Evolutionary conservation across 2,888 invertebrate genomes (phyloP).

Genomic region (Gonocerus acuteangulatus): DNA sequence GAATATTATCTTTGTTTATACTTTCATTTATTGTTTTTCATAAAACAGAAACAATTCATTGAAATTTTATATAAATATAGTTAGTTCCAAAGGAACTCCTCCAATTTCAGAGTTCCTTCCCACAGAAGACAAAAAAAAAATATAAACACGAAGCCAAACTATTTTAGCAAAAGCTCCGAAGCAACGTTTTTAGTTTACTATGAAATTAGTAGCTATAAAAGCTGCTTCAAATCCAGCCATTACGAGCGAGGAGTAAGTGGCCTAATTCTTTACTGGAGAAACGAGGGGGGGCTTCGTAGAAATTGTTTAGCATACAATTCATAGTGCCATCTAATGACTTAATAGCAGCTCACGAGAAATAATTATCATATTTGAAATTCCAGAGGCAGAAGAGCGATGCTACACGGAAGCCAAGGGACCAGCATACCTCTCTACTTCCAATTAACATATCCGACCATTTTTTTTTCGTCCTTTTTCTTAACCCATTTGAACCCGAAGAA

Average conservation of each 20-base stretch:
- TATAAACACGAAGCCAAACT: too few relatives aligned
- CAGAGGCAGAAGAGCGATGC: conserved; percentile 4
- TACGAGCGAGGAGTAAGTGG: not conserved
- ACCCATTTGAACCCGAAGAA: conserved; percentile 17
- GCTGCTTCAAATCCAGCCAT: not conserved
- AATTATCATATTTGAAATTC: conserved; percentile 30
- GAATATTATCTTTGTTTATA: too few relatives aligned
- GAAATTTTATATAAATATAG: too few relatives aligned
- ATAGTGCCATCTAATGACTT: conserved; percentile 26
- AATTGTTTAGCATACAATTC: conserved; percentile 20
- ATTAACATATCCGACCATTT: conserved; percentile 25
- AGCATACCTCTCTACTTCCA: conserved; percentile 21
- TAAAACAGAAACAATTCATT: too few relatives aligned
- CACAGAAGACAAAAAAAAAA: too few relatives aligned
- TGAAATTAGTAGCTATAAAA: not conserved
- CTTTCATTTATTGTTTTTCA: too few relatives aligned
- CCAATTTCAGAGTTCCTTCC: too few relatives aligned
- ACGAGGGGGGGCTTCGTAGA: conserved; percentile 7
- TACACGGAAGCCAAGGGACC: conserved; percentile 22
- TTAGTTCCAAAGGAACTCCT: too few relatives aligned
- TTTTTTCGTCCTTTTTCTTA: conserved; percentile 7
- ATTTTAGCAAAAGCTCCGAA: too few relatives aligned
- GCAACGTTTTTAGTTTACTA: too few relatives aligned
- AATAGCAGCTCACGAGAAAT: conserved; percentile 25
- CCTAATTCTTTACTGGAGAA: not conserved